A percentile compares a stretch with the other conserved stretches of the same genome.
Evolutionary conservation across 1,140 invertebrate species (phyloP).

Genomic region (Solenopsis fugax): DNA sequence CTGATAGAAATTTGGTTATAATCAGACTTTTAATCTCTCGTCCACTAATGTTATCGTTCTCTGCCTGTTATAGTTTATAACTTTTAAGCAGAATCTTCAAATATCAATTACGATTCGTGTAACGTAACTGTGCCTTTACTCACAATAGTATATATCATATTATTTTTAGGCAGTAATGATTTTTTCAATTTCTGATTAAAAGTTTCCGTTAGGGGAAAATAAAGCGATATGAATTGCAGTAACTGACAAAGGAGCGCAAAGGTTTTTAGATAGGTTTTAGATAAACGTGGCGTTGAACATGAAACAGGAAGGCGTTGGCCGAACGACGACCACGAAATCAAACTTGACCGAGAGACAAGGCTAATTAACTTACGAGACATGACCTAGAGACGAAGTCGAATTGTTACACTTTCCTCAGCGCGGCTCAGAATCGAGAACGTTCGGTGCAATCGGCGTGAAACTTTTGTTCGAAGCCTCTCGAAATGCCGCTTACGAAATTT

Average conservation of each 20-base stretch:
- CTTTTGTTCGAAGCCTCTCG: constrained; percentile 1
- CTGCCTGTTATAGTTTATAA: background rate
- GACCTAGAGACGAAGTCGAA: constrained; percentile 58
- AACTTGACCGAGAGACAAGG: constrained; percentile 60
- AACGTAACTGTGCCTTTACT: background rate
- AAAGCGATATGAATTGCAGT: too few species aligned
- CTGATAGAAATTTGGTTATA: background rate
- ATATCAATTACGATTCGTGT: background rate
- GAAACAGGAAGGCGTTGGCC: background rate
- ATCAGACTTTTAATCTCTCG: background rate
- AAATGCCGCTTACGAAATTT: background rate
- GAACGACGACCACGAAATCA: constrained; percentile 32
- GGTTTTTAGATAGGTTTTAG: background rate
- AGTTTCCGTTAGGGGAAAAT: background rate
- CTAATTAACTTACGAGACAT: constrained; percentile 69
- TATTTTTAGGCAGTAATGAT: background rate
- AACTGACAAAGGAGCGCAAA: too few species aligned
- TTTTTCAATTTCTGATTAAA: background rate
- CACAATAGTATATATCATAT: background rate
- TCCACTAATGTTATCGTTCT: background rate
- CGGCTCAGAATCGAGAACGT: constrained; percentile 48
- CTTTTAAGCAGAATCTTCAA: background rate
- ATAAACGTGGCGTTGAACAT: background rate
- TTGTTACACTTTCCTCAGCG: constrained; percentile 65
- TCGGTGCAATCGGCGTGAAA: constrained; percentile 6